Evolutionary conservation across 2,888 invertebrate genomes (phyloP).

Genomic region (Dendrolimus houi): DNA sequence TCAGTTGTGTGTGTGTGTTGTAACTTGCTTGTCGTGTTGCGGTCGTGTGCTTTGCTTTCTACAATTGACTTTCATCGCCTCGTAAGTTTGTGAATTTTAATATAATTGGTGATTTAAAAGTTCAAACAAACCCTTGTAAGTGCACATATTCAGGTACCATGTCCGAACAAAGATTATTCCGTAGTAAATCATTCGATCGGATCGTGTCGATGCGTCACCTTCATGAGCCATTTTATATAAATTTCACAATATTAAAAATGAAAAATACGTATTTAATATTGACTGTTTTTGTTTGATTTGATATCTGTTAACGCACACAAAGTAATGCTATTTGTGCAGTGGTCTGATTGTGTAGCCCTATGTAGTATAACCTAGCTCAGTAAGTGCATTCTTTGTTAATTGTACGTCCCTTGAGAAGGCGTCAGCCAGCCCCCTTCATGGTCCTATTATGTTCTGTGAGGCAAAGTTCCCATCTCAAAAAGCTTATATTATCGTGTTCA

Average conservation of each 20-base stretch:
- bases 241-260: conserved; percentile 40
- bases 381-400: background rate
- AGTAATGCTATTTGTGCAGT: background rate
- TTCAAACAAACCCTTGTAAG: conserved; percentile 18
- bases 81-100: conserved; percentile 68
- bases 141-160: conserved; percentile 14
- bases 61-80: conserved; percentile 72
- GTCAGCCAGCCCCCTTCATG: too few species aligned
- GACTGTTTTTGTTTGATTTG: background rate
- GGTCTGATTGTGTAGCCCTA: background rate
- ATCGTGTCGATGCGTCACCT: conserved; percentile 75
- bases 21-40: conserved; percentile 68
- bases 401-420: background rate
- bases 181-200: conserved; percentile 55
- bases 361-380: conserved; percentile 46
- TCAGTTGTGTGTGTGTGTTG: conserved; percentile 59
- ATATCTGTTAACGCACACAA: background rate
- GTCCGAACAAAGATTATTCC: background rate
- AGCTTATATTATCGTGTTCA: too few species aligned
- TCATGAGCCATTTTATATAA: conserved; percentile 69
- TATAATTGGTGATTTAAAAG: conserved; percentile 34
- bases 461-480: too few species aligned
- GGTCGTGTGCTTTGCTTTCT: conserved; percentile 63
- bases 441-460: too few species aligned
- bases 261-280: conserved; percentile 9